A percentile compares a stretch with the other conserved stretches of the same genome.
Evolutionary conservation across 2,888 invertebrate genomes (phyloP).

Genomic region (Philonicus albiceps): DNA sequence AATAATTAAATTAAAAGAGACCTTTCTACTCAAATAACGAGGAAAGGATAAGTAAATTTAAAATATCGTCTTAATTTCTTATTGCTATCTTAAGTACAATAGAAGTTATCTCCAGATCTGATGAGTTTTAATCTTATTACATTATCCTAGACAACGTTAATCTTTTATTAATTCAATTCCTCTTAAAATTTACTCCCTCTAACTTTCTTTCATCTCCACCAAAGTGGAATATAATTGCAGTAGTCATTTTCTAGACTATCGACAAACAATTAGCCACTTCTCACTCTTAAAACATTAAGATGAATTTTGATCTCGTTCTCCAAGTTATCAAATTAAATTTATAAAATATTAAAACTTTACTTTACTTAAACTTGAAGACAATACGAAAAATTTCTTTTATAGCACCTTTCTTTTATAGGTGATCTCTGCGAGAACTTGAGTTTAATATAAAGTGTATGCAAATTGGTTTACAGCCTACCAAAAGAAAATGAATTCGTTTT

Average conservation of each 20-base stretch:
- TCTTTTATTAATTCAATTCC: neutral
- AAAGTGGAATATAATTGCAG: neutral
- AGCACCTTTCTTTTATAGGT: no score
- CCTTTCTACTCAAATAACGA: neutral
- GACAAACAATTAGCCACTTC: neutral
- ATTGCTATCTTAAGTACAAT: neutral
- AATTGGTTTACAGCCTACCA: neutral
- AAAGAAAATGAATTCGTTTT: neutral
- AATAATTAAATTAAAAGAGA: neutral
- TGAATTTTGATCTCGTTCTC: neutral
- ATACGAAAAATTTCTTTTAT: neutral
- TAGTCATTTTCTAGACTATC: neutral
- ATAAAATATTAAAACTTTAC: neutral
- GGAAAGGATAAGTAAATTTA: neutral
- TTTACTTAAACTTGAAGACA: neutral
- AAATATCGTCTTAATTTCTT: neutral
- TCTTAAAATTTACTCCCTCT: neutral
- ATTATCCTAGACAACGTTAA: neutral
- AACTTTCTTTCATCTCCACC: neutral
- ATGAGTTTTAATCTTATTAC: neutral
- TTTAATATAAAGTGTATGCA: neutral
- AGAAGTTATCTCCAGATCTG: neutral
- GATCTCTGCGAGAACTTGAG: neutral
- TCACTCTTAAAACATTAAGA: neutral
- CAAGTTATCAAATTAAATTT: neutral